These are phyloP conservation scores for Pelobates cultripes DNA, from an alignment of 2,797 vertebrate species.

Conservation along the genomic window DNA sequence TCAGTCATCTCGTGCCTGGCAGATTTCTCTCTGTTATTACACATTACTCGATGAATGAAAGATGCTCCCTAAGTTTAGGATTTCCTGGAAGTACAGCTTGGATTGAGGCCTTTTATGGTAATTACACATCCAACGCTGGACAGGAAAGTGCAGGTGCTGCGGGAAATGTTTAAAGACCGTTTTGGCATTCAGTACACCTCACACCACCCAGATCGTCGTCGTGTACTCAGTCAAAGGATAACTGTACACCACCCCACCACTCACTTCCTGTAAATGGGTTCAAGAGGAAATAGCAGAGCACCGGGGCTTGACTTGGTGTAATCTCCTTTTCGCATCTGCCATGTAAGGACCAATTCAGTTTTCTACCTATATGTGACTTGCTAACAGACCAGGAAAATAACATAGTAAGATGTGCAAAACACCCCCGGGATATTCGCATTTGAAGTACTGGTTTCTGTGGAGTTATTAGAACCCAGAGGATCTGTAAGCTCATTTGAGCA, in stretches of 20 bases:
- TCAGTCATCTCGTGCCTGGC: background rate
- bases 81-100: slow-evolving; percentile 46
- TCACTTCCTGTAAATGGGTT: slow-evolving; percentile 6
- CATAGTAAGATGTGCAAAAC: too few species aligned
- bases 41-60: slow-evolving; percentile 33
- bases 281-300: background rate
- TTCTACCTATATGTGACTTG: too few species aligned
- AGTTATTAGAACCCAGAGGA: too few species aligned
- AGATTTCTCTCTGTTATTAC: slow-evolving; percentile 16
- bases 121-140: background rate
- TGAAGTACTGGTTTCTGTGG: too few species aligned
- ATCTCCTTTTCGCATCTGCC: background rate
- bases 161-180: slow-evolving; percentile 21
- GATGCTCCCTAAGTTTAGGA: slow-evolving; percentile 40
- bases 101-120: slow-evolving; percentile 21
- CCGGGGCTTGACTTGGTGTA: background rate
- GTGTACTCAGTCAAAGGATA: background rate
- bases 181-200: background rate
- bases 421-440: too few species aligned
- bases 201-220: slow-evolving; percentile 29
- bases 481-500: too few species aligned
- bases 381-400: too few species aligned
- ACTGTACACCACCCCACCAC: background rate
- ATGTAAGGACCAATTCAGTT: too few species aligned
- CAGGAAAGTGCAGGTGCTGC: slow-evolving; percentile 41